Base-by-base conservation (phyloP, 2,113 vertebrate species). In the Pelmatolapia mariae region DNA sequence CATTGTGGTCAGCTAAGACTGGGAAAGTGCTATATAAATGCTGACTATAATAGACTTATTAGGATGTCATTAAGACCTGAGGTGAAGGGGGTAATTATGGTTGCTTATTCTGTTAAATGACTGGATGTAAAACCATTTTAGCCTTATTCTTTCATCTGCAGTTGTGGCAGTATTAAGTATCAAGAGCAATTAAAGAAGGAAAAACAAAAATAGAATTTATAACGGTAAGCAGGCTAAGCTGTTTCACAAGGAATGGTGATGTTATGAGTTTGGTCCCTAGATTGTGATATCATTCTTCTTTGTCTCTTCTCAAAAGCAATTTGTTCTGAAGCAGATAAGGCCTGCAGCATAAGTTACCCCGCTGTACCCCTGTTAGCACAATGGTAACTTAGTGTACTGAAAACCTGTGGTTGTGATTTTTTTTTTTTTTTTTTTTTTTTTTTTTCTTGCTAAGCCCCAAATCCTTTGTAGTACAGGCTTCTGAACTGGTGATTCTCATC, bases 161-260 rank as follows among this genome's bases (percentile, higher is more conserved):
- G 68, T 47, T 47, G 15, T 19, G 68, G 40, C 16, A 47, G 40
- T 29, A 43, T 71, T 71, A 10, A 9, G 38, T 9, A 18, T 29
- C 9, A 47, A 47, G 24, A 29, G 40, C 43, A 47, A 47, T 29
- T 76, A 76, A 47, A 76, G 71, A 47, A 45, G 3, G 4, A 1
- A 47, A 43, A 73, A 68, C n/a, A 68, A 45, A 43, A 71, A 6
- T 1, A 26, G 22, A 47, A 73, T 26, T 18, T 11, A 47, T 16
- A 73, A 16, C 1, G 0, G 1, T 50, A 76, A 29, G 24, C 1
- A 31, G 71, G 1, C 16, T 29, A 19, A 47, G 43, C 71, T 16
- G 24, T 76, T 47, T 18, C 43, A 47, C 24, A 8, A 47, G 24
- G n/a, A 43, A 43, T 43, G n/a, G 43, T 29, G 16, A 45, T 76